Conservation (phyloP, 2,888 invertebrate genomes). For the Deilephila elpenor region DNA sequence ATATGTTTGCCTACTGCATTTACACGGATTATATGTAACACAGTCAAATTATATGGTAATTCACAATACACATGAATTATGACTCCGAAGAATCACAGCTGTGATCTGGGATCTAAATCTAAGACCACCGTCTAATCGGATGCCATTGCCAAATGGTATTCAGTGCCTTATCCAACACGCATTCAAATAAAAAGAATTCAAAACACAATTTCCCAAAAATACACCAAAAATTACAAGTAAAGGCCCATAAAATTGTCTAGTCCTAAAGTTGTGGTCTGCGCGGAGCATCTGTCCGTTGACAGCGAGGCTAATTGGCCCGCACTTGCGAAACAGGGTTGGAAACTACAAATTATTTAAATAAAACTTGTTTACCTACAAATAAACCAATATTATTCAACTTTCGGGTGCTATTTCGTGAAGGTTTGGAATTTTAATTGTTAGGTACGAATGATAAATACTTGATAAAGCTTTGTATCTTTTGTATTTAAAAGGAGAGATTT, state of each 20-base stretch:
- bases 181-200: background rate
- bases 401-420: background rate
- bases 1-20: too few relatives aligned
- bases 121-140: too few relatives aligned
- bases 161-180: too few relatives aligned
- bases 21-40: too few relatives aligned
- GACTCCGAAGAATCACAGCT: too few relatives aligned
- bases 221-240: background rate
- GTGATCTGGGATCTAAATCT: too few relatives aligned
- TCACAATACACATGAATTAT: too few relatives aligned
- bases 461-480: too few relatives aligned
- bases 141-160: too few relatives aligned
- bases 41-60: too few relatives aligned
- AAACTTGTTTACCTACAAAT: constrained; percentile 4
- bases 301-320: constrained; percentile 17
- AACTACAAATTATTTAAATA: constrained; percentile 21
- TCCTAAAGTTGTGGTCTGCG: constrained; percentile 8
- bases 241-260: background rate
- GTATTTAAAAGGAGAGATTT: too few relatives aligned
- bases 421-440: background rate
- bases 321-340: constrained; percentile 16
- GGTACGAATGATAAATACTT: background rate
- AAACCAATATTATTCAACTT: background rate
- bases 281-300: background rate
- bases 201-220: background rate